These are phyloP conservation scores for Phocides pigmalion DNA, from an alignment of 1,140 invertebrate species.

Conservation along the genomic window DNA sequence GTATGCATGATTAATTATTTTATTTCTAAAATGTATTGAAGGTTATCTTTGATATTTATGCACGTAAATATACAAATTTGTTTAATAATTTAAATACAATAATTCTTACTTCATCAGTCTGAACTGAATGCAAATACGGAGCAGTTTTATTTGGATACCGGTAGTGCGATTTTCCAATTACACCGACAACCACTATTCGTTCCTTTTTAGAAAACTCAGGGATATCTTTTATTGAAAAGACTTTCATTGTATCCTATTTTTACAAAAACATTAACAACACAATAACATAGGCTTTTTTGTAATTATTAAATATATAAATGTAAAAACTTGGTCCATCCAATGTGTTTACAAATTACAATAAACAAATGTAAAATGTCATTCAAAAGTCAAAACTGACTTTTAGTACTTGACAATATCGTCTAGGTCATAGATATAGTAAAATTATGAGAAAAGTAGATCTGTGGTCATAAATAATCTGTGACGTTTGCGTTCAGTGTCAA, in stretches of 20 bases:
- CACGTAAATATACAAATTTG: neutral
- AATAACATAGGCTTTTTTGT: neutral
- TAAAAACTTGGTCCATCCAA: too few species aligned
- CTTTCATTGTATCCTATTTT: conserved; percentile 57
- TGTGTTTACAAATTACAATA: neutral
- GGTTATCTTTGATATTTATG: neutral
- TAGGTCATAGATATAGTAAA: too few species aligned
- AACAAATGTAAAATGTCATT: neutral
- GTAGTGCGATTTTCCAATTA: conserved; percentile 80
- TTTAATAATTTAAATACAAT: conserved; percentile 12
- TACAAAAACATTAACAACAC: neutral
- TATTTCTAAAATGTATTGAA: too few species aligned
- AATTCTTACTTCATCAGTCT: conserved; percentile 64
- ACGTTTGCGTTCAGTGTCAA: neutral
- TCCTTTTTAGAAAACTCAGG: conserved; percentile 78
- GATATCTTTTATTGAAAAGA: conserved; percentile 73
- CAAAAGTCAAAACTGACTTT: neutral
- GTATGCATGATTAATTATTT: too few species aligned
- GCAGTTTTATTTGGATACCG: conserved; percentile 76
- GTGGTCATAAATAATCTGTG: neutral
- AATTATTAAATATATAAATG: neutral
- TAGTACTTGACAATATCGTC: too few species aligned
- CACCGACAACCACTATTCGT: conserved; percentile 77
- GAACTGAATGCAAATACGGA: conserved; percentile 59
- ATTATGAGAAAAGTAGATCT: too few species aligned